These are phyloP conservation scores for Malthinus flaveolus DNA, from an alignment of 2,888 invertebrate genomes.

Conservation along the genomic window DNA sequence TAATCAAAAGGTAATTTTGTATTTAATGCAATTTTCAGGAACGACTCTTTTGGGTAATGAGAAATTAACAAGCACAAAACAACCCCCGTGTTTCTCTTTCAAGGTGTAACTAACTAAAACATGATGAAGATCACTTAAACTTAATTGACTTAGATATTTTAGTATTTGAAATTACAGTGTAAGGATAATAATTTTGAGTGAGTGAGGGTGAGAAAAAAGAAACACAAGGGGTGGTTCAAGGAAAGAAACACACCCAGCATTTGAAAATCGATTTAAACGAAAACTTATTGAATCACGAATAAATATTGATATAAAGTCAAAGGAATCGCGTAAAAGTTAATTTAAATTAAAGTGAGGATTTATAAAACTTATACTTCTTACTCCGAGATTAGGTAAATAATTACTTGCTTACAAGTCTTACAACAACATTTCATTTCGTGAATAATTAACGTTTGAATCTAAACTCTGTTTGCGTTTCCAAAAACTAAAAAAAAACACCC, in stretches of 20 bases:
- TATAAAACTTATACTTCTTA: neutral
- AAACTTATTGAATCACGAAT: neutral
- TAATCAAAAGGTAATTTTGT: slow-evolving; percentile 26
- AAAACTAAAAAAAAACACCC: no score
- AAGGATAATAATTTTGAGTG: no score
- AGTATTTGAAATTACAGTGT: no score
- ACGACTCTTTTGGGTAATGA: slow-evolving; percentile 22
- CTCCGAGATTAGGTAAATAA: neutral
- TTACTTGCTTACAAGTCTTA: neutral
- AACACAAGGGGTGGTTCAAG: neutral
- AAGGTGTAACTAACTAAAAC: no score
- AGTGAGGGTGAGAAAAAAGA: no score
- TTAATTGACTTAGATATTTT: no score
- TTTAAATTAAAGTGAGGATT: neutral
- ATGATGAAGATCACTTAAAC: no score
- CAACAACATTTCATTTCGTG: neutral
- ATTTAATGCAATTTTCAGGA: slow-evolving; percentile 25
- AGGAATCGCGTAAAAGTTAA: neutral
- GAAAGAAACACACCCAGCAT: neutral
- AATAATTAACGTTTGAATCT: neutral
- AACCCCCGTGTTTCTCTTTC: no score
- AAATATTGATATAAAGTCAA: neutral
- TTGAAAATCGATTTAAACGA: neutral
- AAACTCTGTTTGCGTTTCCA: no score
- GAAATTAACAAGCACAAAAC: slow-evolving; percentile 16